Base-by-base conservation (phyloP, 2,888 invertebrate species). In the Lissocephala sabroskyi region DNA sequence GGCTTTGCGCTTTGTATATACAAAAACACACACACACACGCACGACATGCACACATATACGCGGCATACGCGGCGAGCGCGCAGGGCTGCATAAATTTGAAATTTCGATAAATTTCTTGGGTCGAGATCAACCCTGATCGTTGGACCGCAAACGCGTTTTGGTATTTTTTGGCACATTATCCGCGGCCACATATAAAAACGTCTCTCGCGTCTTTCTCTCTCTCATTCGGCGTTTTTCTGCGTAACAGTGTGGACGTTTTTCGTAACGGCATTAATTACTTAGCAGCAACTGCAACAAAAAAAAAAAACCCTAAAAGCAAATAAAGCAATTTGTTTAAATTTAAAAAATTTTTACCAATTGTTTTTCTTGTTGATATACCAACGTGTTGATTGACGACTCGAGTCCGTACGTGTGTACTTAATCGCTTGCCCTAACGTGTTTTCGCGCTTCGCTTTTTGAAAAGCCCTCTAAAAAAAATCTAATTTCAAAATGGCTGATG, bases 401-500 rank as follows among this genome's bases (percentile, higher is more conserved):
- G 62, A 59, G 55, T n/a, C n/a, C n/a, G n/a, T 62, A 46, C 58
- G 44, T 40, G 62, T 48, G 41, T 35, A 35, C 43, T 47, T 35
- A 52, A 23, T 42, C 36, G 49, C 26, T 41, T 53, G 45, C n/a
- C n/a, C n/a, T n/a, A 55, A 57, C 44, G 48, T 50, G 47, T 55
- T 56, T 68, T 59, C 74, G 66, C 68, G 70, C 62, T 70, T 57
- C 59, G 43, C 57, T 60, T 65, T 61, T 41, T 46, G 35, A 43
- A 52, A 59, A 63, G 58, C 65, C 43, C 48, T 55, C 62, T 62
- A 54, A 52, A 55, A 37, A 53, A 60, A 45, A 56, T 53, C 52
- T 61, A 62, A 62, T 68, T n/a, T n/a, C 68, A 84, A 82, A 84
- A 84, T 84, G 84, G 84, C 84, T 66, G 84, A 84, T 83, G 78